phyloP scores from a whole-genome alignment of 1,140 invertebrate species.

The Pachyrhynchus sulphureomaculatus region DNA sequence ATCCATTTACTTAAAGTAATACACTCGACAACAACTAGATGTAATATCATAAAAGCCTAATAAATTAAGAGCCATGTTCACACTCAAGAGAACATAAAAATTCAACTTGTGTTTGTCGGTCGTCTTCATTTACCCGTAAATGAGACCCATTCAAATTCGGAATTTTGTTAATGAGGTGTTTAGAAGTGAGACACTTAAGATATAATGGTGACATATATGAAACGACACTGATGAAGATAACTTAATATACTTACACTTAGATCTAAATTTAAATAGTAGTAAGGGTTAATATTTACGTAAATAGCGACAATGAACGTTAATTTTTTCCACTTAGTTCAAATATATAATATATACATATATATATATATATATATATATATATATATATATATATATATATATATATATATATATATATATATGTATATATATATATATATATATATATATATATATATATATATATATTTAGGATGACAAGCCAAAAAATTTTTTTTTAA shows the following conservation, averaged over 20 bases:
- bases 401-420: too few relatives aligned
- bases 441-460: too few relatives aligned
- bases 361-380: too few relatives aligned
- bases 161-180: slow-evolving; percentile 21
- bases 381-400: too few relatives aligned
- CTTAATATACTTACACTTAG: neutral
- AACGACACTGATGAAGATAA: slow-evolving; percentile 11
- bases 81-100: slow-evolving; percentile 4
- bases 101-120: slow-evolving; percentile 5
- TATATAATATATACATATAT: too few relatives aligned
- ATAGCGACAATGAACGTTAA: too few relatives aligned
- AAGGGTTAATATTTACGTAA: too few relatives aligned
- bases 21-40: neutral
- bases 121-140: slow-evolving; percentile 6
- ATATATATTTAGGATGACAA: too few relatives aligned
- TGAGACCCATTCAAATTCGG: slow-evolving; percentile 12
- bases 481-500: too few relatives aligned
- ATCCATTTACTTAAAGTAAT: neutral
- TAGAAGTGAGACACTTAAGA: slow-evolving; percentile 5
- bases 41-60: neutral
- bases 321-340: too few relatives aligned
- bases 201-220: slow-evolving; percentile 1
- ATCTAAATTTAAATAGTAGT: neutral
- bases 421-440: too few relatives aligned
- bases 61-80: slow-evolving; percentile 3